phyloP scores from a whole-genome alignment of 2,113 vertebrate genomes.

The Mesocricetus auratus region DNA sequence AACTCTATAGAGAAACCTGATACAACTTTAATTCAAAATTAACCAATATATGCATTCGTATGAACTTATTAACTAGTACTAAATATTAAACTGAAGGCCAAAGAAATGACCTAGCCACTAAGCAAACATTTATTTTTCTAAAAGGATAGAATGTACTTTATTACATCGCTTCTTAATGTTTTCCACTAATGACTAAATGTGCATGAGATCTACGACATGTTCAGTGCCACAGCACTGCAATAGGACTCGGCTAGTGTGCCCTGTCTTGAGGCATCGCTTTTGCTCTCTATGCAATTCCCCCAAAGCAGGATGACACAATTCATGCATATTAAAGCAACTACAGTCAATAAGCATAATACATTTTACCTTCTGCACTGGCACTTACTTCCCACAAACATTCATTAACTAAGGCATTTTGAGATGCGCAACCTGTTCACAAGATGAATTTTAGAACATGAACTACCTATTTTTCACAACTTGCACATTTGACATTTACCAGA shows the following conservation, averaged over 20 bases:
- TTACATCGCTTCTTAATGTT: neutral
- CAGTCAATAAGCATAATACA: neutral
- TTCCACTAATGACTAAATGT: neutral
- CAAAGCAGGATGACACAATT: neutral
- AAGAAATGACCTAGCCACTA: neutral
- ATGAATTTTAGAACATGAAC: neutral
- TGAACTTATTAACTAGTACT: neutral
- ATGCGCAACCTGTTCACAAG: neutral
- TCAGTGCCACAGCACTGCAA: neutral
- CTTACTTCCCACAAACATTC: neutral
- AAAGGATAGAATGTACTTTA: neutral
- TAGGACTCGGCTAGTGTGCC: neutral
- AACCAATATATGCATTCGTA: neutral
- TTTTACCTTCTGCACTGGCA: neutral
- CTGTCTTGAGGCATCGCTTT: neutral
- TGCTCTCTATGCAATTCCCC: neutral
- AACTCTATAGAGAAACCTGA: neutral
- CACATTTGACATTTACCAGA: neutral
- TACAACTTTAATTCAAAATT: slow-evolving; percentile 25
- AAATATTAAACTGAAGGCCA: neutral
- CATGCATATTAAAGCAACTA: neutral
- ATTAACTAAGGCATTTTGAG: neutral
- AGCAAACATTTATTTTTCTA: slow-evolving; percentile 34
- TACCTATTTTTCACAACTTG: neutral
- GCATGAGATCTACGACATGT: neutral